phyloP scores from a whole-genome alignment of 2,888 invertebrate genomes.

The Cephus runcator region DNA sequence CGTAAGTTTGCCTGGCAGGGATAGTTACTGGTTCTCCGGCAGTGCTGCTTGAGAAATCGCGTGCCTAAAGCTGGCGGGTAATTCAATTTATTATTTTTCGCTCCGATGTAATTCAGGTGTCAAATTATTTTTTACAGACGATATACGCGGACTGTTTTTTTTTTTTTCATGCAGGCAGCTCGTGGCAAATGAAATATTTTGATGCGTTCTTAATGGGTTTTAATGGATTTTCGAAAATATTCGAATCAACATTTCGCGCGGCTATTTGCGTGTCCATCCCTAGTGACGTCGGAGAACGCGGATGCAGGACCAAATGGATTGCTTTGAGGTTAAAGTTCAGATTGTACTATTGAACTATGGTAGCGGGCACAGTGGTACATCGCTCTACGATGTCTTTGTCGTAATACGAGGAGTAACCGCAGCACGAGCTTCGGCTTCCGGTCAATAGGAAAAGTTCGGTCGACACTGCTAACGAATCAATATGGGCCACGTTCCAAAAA shows the following conservation, averaged over 20 bases:
- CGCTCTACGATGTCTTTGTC: background rate
- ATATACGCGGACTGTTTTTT: background rate
- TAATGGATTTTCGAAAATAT: background rate
- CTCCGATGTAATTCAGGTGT: background rate
- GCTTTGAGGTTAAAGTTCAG: background rate
- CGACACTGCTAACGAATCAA: constrained; percentile 22
- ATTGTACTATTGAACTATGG: background rate
- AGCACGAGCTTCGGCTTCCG: background rate
- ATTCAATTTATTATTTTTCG: background rate
- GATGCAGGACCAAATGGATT: background rate
- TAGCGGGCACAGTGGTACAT: background rate
- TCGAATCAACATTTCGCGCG: background rate
- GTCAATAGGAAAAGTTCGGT: constrained; percentile 23
- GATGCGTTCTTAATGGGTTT: background rate
- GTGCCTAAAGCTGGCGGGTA: background rate
- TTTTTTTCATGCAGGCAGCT: background rate
- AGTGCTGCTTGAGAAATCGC: background rate
- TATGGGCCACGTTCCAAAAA: constrained; percentile 23
- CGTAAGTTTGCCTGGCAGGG: background rate
- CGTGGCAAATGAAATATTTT: background rate
- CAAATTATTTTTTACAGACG: background rate
- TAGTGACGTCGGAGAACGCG: background rate
- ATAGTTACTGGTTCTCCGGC: background rate
- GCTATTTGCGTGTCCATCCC: background rate
- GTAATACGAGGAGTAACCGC: background rate